These are phyloP conservation scores for Mormyrus lacerda DNA, from an alignment of 2,113 vertebrate species.

Conservation along the genomic window DNA sequence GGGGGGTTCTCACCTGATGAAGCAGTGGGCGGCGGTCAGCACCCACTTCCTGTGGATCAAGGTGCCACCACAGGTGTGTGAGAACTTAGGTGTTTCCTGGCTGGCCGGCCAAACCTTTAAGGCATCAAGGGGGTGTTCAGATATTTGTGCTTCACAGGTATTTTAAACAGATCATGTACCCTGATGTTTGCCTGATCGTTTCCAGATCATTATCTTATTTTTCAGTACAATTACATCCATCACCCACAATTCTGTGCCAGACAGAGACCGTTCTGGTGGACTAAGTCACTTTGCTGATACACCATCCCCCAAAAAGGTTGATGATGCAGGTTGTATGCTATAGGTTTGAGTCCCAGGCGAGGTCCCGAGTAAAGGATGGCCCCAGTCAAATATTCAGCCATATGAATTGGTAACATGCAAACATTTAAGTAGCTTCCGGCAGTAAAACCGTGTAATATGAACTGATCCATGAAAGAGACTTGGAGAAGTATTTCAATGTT, in stretches of 20 bases:
- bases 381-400: neutral
- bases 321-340: neutral
- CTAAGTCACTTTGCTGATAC: neutral
- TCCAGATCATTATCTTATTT: neutral
- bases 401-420: neutral
- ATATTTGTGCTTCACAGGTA: neutral
- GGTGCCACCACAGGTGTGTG: conserved; percentile 61
- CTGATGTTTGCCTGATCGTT: neutral
- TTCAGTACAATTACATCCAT: neutral
- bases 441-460: neutral
- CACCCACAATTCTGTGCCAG: neutral
- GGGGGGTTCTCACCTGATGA: conserved; percentile 49
- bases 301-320: neutral
- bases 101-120: conserved; percentile 60
- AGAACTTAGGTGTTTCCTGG: conserved; percentile 47
- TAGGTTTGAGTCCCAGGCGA: neutral
- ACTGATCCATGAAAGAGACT: neutral
- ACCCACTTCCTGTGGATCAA: conserved; percentile 66
- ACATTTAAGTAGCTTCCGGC: neutral
- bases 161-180: neutral
- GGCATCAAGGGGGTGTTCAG: conserved; percentile 4
- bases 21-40: conserved; percentile 61
- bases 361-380: neutral
- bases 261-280: neutral
- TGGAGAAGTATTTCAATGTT: neutral